phyloP scores from a whole-genome alignment of 2,797 vertebrate genomes.

The Thripadectes ignobilis region DNA sequence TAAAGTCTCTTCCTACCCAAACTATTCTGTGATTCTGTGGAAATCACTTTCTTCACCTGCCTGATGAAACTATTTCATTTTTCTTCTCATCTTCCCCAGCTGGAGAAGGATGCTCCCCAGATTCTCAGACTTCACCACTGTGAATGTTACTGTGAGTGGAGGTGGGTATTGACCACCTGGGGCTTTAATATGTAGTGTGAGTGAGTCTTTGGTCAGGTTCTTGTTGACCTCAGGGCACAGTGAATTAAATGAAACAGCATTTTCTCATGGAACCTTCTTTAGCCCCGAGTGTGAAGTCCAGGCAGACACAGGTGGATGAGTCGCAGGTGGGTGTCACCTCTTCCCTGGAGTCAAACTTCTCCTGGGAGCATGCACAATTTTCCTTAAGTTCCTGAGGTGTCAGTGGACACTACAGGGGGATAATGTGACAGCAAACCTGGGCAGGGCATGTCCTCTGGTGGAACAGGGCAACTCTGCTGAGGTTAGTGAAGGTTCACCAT shows the following conservation, averaged over 20 bases:
- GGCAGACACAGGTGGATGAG: background rate
- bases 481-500: background rate
- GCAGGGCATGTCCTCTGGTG: background rate
- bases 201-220: background rate
- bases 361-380: background rate
- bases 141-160: background rate
- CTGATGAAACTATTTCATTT: background rate
- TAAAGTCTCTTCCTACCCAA: background rate
- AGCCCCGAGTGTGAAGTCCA: background rate
- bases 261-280: background rate
- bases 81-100: background rate
- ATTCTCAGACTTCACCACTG: background rate
- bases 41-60: background rate
- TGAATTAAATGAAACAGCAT: background rate
- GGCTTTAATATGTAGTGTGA: background rate
- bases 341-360: background rate
- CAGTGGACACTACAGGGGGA: background rate
- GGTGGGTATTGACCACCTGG: background rate
- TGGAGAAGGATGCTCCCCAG: background rate
- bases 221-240: background rate
- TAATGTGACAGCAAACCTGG: background rate
- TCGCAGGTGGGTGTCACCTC: background rate
- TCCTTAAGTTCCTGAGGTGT: background rate
- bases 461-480: background rate
- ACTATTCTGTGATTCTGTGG: background rate